A percentile compares a stretch with the other conserved stretches of the same genome.
These are phyloP conservation scores for Spea hammondii DNA, from an alignment of 2,797 vertebrate species.

Conservation along the genomic window DNA sequence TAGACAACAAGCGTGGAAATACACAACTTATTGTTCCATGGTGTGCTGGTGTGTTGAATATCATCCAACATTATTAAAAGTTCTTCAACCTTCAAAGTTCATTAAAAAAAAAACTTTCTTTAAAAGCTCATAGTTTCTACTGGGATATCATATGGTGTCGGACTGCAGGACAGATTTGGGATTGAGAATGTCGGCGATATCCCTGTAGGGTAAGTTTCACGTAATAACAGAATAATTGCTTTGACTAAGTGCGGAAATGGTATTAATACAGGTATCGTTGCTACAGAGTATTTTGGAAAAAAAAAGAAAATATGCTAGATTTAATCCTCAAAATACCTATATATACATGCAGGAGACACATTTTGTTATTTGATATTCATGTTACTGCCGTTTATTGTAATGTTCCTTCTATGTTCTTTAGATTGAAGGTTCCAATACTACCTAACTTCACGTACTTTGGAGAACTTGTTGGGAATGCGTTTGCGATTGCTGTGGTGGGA, in stretches of 20 bases:
- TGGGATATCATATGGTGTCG: conserved; percentile 71
- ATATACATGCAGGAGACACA: too few species aligned
- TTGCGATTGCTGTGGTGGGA: conserved; percentile 88
- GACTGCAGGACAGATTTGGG: conserved; percentile 69
- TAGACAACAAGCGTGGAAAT: conserved; percentile 9
- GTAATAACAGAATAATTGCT: too few species aligned
- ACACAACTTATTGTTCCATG: neutral
- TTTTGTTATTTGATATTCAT: too few species aligned
- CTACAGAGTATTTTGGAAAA: neutral
- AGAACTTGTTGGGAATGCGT: conserved; percentile 82
- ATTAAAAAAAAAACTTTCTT: neutral
- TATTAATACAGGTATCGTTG: too few species aligned
- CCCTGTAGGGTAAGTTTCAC: conserved; percentile 80
- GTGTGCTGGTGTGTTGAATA: neutral
- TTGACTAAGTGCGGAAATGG: too few species aligned
- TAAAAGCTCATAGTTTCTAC: conserved; percentile 85
- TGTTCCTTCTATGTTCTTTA: too few species aligned
- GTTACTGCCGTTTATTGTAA: too few species aligned
- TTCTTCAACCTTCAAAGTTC: too few species aligned
- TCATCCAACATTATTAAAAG: too few species aligned
- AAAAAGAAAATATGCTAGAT: neutral
- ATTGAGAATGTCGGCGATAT: conserved; percentile 86
- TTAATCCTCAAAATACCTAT: too few species aligned
- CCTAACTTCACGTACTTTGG: conserved; percentile 71
- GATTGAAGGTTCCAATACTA: conserved; percentile 60